Conservation (phyloP, 2,113 vertebrate species). For the Spea bombifrons region DNA sequence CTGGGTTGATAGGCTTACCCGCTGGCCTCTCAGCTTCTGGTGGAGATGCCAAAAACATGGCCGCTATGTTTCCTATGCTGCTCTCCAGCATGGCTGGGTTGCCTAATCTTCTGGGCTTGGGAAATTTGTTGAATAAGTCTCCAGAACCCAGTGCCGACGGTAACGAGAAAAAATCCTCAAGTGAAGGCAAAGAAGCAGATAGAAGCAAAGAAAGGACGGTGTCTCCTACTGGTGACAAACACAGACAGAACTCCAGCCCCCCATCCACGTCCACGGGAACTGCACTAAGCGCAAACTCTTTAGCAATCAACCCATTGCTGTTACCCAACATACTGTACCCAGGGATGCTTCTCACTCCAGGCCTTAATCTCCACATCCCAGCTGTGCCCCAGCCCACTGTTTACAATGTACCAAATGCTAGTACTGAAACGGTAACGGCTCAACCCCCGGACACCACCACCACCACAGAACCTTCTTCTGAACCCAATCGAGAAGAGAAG, state of each 20-base stretch:
- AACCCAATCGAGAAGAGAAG: slow-evolving; percentile 62
- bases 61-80: slow-evolving; percentile 97
- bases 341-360: slow-evolving; percentile 99
- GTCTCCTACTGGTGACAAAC: slow-evolving; percentile 66
- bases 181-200: slow-evolving; percentile 67
- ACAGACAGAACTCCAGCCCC: slow-evolving; percentile 72
- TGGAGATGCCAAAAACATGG: slow-evolving; percentile 80
- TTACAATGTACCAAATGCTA: slow-evolving; percentile 82
- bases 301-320: slow-evolving; percentile 93
- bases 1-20: slow-evolving; percentile 89
- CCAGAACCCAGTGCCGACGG: slow-evolving; percentile 73
- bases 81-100: slow-evolving; percentile 90
- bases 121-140: slow-evolving; percentile 75
- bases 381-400: slow-evolving; percentile 73
- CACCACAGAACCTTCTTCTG: slow-evolving; percentile 48
- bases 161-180: slow-evolving; percentile 68
- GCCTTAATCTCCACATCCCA: slow-evolving; percentile 97
- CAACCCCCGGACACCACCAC: slow-evolving; percentile 64
- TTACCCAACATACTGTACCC: slow-evolving; percentile 97
- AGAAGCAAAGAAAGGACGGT: slow-evolving; percentile 91
- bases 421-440: slow-evolving; percentile 68
- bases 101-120: slow-evolving; percentile 87
- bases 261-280: slow-evolving; percentile 76
- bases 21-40: slow-evolving; percentile 70
- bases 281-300: slow-evolving; percentile 74